Base-by-base conservation (phyloP, 2,888 invertebrate genomes). In the Caenorhabditis sulstoni region DNA sequence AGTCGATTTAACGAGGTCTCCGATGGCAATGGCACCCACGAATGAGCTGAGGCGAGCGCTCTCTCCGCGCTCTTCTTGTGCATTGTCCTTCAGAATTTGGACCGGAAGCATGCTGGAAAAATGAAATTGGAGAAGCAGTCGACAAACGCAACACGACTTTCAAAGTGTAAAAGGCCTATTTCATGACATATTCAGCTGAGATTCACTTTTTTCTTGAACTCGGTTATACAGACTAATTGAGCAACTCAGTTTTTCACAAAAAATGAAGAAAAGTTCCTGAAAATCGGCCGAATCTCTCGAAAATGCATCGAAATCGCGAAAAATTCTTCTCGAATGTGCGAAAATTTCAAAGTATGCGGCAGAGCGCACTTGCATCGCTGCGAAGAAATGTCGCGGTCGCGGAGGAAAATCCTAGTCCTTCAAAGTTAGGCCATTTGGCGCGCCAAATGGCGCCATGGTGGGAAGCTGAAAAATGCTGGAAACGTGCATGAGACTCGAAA, bases 11-110 rank as follows among this genome's bases (percentile, higher is more conserved):
- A 99, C 95, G 85, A 99, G 93, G 92, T 99, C 99, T 37, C 99
- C 99, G 89, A 99, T 96, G 14, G 98, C 97, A 88, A 98, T 98
- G 20, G 98, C 98, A 64, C 99, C 99, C 84, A 98, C 95, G 91
- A 99, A 99, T 87, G 96, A 95, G 77, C 98, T 98, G 92, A 99
- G 92, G 75, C 99, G 94, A 88, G 99, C 99, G 89, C 95, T 94
- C 92, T 99, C 99, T 20, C 95, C 95, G 90, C 95, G 97, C 91
- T 99, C 99, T 92, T 99, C 97, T 91, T 97, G 97, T 0, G 98
- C 98, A 86, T 97, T 96, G 92, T 94, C 94, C 91, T 95, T 97
- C 87, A 99, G 93, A 90, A 99, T 94, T 91, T 96, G 94, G 44
- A 97, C 85, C 16, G 86, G 86, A 16, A 86, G 71, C 85, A 85